Conservation (phyloP, 2,113 vertebrate genomes). For the Dascyllus trimaculatus region DNA sequence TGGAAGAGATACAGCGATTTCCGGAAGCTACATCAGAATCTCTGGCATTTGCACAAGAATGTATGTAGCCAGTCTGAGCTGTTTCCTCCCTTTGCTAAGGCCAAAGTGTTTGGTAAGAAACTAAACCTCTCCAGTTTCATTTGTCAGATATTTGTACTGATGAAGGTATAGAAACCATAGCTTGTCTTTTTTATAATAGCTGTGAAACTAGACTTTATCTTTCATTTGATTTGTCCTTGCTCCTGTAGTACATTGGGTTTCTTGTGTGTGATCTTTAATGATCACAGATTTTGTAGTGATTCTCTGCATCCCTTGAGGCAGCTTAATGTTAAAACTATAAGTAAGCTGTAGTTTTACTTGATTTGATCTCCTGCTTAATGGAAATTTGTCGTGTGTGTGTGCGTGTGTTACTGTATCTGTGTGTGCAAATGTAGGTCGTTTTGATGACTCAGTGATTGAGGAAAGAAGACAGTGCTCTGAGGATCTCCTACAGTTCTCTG, state of each 20-base stretch:
- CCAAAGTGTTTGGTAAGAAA: slow-evolving; percentile 95
- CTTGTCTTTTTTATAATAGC: not conserved
- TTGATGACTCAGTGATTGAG: slow-evolving; percentile 95
- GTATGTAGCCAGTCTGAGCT: slow-evolving; percentile 93
- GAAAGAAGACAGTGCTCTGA: slow-evolving; percentile 97
- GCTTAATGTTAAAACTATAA: not conserved
- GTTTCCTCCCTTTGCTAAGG: slow-evolving; percentile 97
- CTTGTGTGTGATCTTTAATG: no score
- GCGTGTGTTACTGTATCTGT: not conserved
- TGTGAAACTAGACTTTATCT: not conserved
- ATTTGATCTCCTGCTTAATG: not conserved
- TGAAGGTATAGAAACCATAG: not conserved
- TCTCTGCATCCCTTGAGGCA: not conserved
- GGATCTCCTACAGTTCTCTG: slow-evolving; percentile 97
- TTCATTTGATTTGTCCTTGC: not conserved
- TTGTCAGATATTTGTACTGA: slow-evolving; percentile 1
- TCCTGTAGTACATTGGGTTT: no score
- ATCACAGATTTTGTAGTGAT: not conserved
- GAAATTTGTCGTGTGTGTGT: slow-evolving; percentile 1
- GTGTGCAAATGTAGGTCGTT: slow-evolving; percentile 87
- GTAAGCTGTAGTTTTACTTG: not conserved
- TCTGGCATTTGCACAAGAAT: slow-evolving; percentile 96
- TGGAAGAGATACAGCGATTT: slow-evolving; percentile 99
- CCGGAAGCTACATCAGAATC: slow-evolving; percentile 96
- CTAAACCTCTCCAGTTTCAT: not conserved